phyloP scores from a whole-genome alignment of 1,140 invertebrate species.

The Microvelia longipes region DNA sequence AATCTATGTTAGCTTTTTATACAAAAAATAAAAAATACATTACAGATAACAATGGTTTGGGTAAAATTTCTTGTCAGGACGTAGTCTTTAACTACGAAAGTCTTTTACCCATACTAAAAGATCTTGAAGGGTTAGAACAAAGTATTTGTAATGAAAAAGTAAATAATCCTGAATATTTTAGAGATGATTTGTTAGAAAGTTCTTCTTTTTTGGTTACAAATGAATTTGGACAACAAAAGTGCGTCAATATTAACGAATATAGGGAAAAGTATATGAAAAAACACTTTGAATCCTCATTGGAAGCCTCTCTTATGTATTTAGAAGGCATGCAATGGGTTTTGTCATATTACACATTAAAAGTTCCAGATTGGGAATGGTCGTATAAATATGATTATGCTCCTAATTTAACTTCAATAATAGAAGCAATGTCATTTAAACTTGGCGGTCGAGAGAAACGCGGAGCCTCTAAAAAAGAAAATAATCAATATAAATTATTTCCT shows the following conservation, averaged over 20 bases:
- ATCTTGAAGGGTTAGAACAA: not conserved
- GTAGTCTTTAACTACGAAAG: not conserved
- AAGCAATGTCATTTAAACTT: not conserved
- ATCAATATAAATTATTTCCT: not conserved
- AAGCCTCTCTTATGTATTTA: not conserved
- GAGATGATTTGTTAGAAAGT: not conserved
- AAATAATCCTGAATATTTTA: not conserved
- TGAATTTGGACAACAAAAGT: not conserved
- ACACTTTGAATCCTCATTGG: not conserved
- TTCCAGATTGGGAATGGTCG: not conserved
- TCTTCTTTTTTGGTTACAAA: not conserved
- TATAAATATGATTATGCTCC: not conserved
- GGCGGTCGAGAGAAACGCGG: not conserved
- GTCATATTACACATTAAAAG: not conserved
- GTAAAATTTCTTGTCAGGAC: not conserved
- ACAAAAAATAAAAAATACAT: not conserved
- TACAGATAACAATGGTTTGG: not conserved
- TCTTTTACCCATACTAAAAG: not conserved
- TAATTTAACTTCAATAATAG: not conserved
- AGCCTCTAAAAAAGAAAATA: not conserved
- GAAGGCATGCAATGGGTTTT: not conserved
- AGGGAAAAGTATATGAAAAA: not conserved
- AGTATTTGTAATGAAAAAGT: not conserved
- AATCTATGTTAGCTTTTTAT: not conserved
- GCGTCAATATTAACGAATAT: not conserved